phyloP scores from a whole-genome alignment of 30 jellyfish, hydroid and myxozoan genomes.

The Aurelia coerulea region DNA sequence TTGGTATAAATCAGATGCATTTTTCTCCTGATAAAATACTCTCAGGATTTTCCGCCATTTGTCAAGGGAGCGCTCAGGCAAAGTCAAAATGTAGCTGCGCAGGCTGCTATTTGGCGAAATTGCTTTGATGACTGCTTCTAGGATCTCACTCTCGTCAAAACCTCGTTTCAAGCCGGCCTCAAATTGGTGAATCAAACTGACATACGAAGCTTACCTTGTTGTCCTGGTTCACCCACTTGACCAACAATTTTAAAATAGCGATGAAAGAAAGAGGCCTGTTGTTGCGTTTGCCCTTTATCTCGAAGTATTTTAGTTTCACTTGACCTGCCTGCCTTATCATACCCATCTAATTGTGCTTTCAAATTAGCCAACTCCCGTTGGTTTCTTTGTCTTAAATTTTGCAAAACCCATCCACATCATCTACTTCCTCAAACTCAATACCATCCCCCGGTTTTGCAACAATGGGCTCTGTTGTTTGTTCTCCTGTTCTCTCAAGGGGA shows the following conservation, averaged over 20 bases:
- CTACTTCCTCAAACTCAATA: no score
- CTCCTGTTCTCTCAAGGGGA: no score
- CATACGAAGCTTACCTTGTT: neutral
- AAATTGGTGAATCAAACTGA: conserved; percentile 13
- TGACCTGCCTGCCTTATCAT: no score
- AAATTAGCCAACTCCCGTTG: no score
- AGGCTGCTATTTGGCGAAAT: conserved; percentile 4
- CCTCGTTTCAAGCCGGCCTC: conserved; percentile 4
- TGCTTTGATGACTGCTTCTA: conserved; percentile 20
- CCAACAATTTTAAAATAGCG: neutral
- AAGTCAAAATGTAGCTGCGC: conserved; percentile 9
- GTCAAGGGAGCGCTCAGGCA: neutral
- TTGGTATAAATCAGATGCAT: neutral
- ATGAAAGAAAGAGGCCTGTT: no score
- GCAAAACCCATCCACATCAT: no score
- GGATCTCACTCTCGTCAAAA: conserved; percentile 6
- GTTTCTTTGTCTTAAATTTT: no score
- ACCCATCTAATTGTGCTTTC: no score
- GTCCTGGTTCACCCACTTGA: neutral
- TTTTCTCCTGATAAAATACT: neutral
- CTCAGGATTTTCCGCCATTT: conserved; percentile 1
- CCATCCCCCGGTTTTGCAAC: no score
- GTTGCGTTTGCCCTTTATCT: no score
- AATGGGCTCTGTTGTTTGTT: no score
- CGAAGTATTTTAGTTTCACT: no score